Percentiles rank a stretch among this genome's conserved stretches.
Evolutionary conservation across 1,140 invertebrate species (phyloP).

Genomic region (Dendrolimus punctatus): DNA sequence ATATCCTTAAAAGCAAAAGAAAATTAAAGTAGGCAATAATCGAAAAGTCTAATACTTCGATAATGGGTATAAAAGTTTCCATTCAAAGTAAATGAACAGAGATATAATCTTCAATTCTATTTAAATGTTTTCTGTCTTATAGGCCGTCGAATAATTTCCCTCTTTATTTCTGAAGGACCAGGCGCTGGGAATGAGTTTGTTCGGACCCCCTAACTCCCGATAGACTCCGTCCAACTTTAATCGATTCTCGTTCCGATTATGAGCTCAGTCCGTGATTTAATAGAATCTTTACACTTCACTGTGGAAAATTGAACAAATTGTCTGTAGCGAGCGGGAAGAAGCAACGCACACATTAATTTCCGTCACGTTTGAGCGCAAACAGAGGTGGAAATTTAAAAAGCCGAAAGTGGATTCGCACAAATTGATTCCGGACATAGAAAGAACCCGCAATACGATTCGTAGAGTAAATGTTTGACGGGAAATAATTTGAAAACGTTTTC

Average conservation of each 20-base stretch:
- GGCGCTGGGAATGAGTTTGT: conserved; percentile 10
- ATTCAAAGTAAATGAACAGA: conserved; percentile 7
- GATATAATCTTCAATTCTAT: conserved; percentile 3
- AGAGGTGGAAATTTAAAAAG: conserved; percentile 42
- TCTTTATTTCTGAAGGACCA: conserved; percentile 4
- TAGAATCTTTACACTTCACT: conserved; percentile 44
- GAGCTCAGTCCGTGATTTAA: conserved; percentile 32
- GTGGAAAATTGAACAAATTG: conserved; percentile 23
- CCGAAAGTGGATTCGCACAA: conserved; percentile 39
- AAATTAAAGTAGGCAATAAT: too few relatives aligned
- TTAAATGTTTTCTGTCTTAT: conserved; percentile 5
- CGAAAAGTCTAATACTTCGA: too few relatives aligned
- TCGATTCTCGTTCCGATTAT: conserved; percentile 43
- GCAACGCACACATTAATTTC: conserved; percentile 61
- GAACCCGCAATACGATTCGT: conserved; percentile 26
- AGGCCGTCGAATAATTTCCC: conserved; percentile 16
- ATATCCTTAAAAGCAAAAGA: too few relatives aligned
- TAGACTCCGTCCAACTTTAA: conserved; percentile 38
- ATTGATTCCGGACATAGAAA: conserved; percentile 54
- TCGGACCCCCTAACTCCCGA: conserved; percentile 31
- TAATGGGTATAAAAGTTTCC: background rate
- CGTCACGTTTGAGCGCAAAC: conserved; percentile 34
- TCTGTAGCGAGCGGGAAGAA: conserved; percentile 23
- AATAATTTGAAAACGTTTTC: conserved; percentile 56
- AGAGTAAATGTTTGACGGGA: conserved; percentile 45